Evolutionary conservation across 2,113 vertebrate species (phyloP).

Genomic region (Echinops telfairi): DNA sequence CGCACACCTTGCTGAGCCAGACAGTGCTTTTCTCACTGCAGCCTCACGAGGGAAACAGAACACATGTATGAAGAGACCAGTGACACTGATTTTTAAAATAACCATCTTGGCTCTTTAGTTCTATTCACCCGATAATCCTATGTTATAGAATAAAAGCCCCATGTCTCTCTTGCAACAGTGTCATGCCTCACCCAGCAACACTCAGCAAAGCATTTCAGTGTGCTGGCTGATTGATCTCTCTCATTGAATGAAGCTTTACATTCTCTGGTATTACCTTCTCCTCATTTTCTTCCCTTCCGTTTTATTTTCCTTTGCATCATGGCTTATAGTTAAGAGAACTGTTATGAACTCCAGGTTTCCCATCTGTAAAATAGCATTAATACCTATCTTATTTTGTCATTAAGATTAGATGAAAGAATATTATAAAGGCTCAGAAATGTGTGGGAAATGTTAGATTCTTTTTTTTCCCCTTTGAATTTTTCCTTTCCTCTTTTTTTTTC

Average conservation of each 20-base stretch:
- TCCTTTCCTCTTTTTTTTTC: background rate
- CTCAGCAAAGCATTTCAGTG: background rate
- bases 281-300: background rate
- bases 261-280: background rate
- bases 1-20: background rate
- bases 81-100: background rate
- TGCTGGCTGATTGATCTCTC: background rate
- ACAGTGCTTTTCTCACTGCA: background rate
- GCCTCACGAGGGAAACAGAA: background rate
- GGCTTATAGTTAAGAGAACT: background rate
- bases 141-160: background rate
- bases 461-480: background rate
- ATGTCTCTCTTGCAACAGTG: background rate
- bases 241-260: background rate
- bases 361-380: constrained; percentile 7
- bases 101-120: background rate
- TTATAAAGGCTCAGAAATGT: constrained; percentile 37
- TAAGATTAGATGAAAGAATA: constrained; percentile 16
- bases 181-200: background rate
- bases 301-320: constrained; percentile 25
- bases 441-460: constrained; percentile 19
- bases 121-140: background rate
- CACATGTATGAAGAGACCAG: background rate
- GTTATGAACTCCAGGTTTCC: constrained; percentile 4
- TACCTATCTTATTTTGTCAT: background rate